phyloP scores from a whole-genome alignment of 2,888 invertebrate species.

The Acholoe squamosa region DNA sequence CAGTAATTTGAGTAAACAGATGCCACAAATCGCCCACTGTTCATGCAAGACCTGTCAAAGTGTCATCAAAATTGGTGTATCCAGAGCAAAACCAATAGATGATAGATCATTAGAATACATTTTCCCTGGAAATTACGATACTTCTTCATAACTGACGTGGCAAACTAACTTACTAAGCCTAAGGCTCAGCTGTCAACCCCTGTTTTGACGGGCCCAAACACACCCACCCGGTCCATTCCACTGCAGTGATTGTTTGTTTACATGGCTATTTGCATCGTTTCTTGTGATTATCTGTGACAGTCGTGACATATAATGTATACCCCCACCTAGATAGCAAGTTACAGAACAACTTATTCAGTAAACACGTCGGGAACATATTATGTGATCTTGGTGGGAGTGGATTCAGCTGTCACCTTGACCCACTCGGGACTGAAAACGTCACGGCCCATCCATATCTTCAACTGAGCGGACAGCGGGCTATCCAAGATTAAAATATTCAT shows the following conservation, averaged over 20 bases:
- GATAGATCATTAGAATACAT: too few species aligned
- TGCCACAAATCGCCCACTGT: too few species aligned
- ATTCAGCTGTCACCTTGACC: constrained; percentile 51
- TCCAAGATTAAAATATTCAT: background rate
- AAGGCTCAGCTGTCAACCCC: background rate
- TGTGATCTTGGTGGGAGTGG: background rate
- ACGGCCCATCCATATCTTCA: background rate
- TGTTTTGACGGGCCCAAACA: background rate
- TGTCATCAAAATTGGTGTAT: too few species aligned
- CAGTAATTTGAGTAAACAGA: too few species aligned
- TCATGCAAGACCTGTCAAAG: too few species aligned
- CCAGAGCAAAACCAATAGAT: too few species aligned
- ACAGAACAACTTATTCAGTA: background rate
- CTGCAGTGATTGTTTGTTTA: background rate
- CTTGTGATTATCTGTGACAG: too few species aligned
- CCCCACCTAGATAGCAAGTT: too few species aligned
- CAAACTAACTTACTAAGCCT: too few species aligned
- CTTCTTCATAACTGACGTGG: constrained; percentile 28
- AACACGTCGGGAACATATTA: background rate
- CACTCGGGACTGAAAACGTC: constrained; percentile 50
- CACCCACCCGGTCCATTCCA: background rate
- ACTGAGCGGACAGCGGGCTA: background rate
- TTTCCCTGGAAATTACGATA: too few species aligned
- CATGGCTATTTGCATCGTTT: too few species aligned
- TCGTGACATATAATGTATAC: too few species aligned